These are phyloP conservation scores for Drosophila nannoptera DNA, from an alignment of 1,140 invertebrate genomes.

Conservation along the genomic window DNA sequence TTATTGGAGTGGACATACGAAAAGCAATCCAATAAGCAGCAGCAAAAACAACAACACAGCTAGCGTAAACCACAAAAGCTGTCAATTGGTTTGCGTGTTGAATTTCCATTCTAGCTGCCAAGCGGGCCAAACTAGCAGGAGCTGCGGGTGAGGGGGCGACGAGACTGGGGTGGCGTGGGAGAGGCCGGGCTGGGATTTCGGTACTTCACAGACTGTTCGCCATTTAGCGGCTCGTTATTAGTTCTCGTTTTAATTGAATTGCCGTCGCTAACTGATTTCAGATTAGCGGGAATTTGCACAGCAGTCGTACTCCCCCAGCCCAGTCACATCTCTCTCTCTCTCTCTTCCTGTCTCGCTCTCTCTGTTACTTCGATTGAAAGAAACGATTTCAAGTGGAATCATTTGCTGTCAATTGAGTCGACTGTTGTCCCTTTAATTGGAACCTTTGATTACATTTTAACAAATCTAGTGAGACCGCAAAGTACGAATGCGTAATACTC, in stretches of 20 bases:
- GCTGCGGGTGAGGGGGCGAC: background rate
- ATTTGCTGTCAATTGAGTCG: slow-evolving; percentile 40
- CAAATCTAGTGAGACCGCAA: slow-evolving; percentile 3
- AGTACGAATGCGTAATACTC: background rate
- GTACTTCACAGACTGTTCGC: background rate
- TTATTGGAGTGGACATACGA: slow-evolving; percentile 31
- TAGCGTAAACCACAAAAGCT: slow-evolving; percentile 46
- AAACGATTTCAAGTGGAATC: slow-evolving; percentile 40
- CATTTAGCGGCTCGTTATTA: slow-evolving; percentile 53
- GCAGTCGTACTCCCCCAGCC: background rate
- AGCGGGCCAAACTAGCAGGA: background rate
- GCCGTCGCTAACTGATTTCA: slow-evolving; percentile 52
- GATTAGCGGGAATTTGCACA: slow-evolving; percentile 42
- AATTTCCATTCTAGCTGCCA: slow-evolving; percentile 40
- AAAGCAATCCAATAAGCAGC: background rate
- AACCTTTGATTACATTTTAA: slow-evolving; percentile 21
- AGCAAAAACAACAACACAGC: slow-evolving; percentile 9
- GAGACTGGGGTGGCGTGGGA: background rate
- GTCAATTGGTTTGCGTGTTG: slow-evolving; percentile 42
- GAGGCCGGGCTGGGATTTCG: background rate
- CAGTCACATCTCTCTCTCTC: background rate
- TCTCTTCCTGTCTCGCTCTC: background rate
- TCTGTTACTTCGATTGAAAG: slow-evolving; percentile 34
- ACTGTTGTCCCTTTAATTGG: background rate
- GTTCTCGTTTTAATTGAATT: slow-evolving; percentile 59